Conservation (phyloP, 2,113 vertebrate genomes). For the Pseudonaja textilis region DNA sequence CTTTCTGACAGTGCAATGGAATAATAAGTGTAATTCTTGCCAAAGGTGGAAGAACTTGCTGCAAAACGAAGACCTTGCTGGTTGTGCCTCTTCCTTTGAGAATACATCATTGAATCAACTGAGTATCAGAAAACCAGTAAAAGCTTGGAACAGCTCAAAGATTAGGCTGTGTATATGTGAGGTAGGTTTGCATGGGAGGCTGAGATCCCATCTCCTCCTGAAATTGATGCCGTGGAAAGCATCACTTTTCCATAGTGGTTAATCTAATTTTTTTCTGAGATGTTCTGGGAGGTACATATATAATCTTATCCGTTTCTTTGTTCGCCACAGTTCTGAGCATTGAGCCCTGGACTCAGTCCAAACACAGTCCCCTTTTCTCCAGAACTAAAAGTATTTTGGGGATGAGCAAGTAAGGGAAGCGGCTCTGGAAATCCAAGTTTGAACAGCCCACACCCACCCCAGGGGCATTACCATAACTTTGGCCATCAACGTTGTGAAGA, state of each 20-base stretch:
- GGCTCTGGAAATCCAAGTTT: background rate
- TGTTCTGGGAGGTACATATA: background rate
- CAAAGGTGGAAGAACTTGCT: background rate
- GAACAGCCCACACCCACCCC: background rate
- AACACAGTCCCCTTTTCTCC: background rate
- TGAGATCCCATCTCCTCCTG: background rate
- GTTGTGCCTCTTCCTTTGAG: background rate
- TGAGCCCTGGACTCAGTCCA: background rate
- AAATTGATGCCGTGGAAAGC: background rate
- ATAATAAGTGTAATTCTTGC: background rate
- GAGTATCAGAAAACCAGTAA: background rate
- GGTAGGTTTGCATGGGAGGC: background rate
- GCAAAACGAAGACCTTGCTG: background rate
- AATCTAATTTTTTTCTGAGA: background rate
- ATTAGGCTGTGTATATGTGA: background rate
- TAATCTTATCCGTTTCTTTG: background rate
- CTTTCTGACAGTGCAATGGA: constrained; percentile 8
- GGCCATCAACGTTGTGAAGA: background rate
- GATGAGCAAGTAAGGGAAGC: background rate
- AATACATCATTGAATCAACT: background rate
- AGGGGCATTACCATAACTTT: background rate
- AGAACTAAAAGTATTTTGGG: background rate
- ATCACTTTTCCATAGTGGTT: background rate
- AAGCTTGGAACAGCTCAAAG: background rate
- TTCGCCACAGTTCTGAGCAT: background rate